Conservation (phyloP, 2,888 invertebrate species). For the Tanaodytes sp. region DNA sequence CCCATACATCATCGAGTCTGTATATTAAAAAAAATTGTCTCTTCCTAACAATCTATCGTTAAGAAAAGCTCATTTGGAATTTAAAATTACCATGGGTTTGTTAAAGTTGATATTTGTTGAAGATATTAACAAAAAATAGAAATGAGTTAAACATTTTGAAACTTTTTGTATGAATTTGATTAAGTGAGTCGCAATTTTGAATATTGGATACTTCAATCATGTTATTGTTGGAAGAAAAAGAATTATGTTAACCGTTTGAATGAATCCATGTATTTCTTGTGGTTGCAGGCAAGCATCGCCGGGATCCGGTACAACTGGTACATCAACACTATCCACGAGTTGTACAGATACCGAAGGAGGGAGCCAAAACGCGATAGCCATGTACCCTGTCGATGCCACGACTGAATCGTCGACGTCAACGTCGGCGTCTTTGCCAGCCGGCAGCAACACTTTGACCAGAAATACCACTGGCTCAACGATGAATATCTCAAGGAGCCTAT, state of each 20-base stretch:
- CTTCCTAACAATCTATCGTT: no score
- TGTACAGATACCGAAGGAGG: constrained; percentile 65
- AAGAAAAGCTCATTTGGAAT: no score
- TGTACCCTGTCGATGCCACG: constrained; percentile 65
- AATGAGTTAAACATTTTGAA: no score
- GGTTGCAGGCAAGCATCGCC: constrained; percentile 73
- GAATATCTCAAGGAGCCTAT: constrained; percentile 65
- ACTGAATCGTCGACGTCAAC: constrained; percentile 60
- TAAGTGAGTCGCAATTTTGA: no score
- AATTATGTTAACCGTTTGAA: no score
- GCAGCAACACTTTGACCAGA: constrained; percentile 24
- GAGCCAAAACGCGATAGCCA: constrained; percentile 58
- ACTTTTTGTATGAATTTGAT: no score
- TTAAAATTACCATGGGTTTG: no score
- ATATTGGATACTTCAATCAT: no score
- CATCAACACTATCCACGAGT: constrained; percentile 67
- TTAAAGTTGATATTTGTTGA: no score
- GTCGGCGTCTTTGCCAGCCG: constrained; percentile 53
- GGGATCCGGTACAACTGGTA: constrained; percentile 70
- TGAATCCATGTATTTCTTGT: neutral
- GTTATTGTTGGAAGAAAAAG: no score
- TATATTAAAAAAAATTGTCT: no score
- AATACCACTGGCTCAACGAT: constrained; percentile 49
- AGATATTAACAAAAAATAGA: no score
- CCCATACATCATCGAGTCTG: constrained; percentile 23